Evolutionary conservation across 2,888 invertebrate genomes (phyloP), one percentile per base, ranked within the genome.

Genomic region (Nephrocerus scutellatus): DNA sequence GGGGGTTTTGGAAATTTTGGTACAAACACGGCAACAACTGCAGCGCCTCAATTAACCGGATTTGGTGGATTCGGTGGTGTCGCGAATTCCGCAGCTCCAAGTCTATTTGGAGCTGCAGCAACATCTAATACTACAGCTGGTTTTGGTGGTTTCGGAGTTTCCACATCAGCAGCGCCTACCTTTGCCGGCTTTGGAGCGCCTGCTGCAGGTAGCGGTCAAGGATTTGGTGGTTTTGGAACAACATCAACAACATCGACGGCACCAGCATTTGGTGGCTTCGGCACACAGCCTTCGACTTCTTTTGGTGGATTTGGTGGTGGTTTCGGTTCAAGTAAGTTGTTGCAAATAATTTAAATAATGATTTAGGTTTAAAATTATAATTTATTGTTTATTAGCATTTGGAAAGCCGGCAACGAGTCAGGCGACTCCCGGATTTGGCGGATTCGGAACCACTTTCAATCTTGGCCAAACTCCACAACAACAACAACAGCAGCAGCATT

Each of bases 371-470:
- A 6, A 33, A n/a, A n/a, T n/a, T n/a, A n/a, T n/a, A n/a, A n/a
- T n/a, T n/a, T n/a, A n/a, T n/a, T n/a, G n/a, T n/a, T n/a, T n/a
- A n/a, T n/a, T n/a, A 64, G 67, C 43, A 21, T 70, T 71, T 53
- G 66, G 64, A 3, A 64, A 68, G 36, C 63, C 68, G 7, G 56
- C 67, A 0, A 52, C 58, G 13, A 52, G 59, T 10, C 56, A 60
- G 14, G 57, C 61, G 10, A 59, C 63, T 3, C 64, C 70, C n/a
- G 64, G 72, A 5, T 73, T 73, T 54, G 70, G 73, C 14, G 72
- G 72, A 2, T 75, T 75, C 50, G 72, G 72, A 3, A 60, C 74
- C 1, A 66, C 67, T 26, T 74, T 77, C 53, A 73, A 58, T 18
- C 7, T 43, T 15, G 43, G 43, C 48, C 70, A 10, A 41, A n/a